phyloP scores from a whole-genome alignment of 2,797 vertebrate species.

The Paedocypris micromegethes region DNA sequence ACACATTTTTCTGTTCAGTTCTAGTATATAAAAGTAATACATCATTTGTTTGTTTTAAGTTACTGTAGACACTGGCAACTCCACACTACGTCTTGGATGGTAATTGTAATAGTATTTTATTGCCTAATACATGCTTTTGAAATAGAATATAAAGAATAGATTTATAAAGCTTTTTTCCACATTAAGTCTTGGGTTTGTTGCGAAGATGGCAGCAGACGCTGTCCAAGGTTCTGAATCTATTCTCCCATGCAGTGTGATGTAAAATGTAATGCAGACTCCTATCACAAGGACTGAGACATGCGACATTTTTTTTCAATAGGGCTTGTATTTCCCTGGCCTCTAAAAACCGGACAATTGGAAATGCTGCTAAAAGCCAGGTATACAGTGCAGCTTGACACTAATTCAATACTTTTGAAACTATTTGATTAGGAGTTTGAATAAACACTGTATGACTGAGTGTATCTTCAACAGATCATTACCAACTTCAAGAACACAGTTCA shows the following conservation, averaged over 20 bases:
- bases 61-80: too few species aligned
- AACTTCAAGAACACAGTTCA: constrained; percentile 91
- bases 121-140: too few species aligned
- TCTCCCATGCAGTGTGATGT: not conserved
- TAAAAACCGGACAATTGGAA: constrained; percentile 90
- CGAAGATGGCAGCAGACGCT: constrained; percentile 9
- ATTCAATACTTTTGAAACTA: not conserved
- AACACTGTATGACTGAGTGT: not conserved
- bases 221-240: constrained; percentile 35
- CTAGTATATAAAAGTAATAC: too few species aligned
- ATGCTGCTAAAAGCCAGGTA: constrained; percentile 92
- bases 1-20: too few species aligned
- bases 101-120: too few species aligned
- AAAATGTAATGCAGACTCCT: not conserved
- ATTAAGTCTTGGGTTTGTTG: not conserved
- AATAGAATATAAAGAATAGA: too few species aligned
- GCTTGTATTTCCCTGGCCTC: constrained; percentile 89
- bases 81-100: too few species aligned
- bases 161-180: too few species aligned
- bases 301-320: constrained; percentile 58
- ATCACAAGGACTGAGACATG: not conserved
- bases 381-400: not conserved
- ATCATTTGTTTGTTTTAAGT: too few species aligned
- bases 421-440: not conserved
- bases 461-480: constrained; percentile 76